These are phyloP conservation scores for Penaeus chinensis DNA, from an alignment of 1,140 invertebrate genomes.

Conservation along the genomic window DNA sequence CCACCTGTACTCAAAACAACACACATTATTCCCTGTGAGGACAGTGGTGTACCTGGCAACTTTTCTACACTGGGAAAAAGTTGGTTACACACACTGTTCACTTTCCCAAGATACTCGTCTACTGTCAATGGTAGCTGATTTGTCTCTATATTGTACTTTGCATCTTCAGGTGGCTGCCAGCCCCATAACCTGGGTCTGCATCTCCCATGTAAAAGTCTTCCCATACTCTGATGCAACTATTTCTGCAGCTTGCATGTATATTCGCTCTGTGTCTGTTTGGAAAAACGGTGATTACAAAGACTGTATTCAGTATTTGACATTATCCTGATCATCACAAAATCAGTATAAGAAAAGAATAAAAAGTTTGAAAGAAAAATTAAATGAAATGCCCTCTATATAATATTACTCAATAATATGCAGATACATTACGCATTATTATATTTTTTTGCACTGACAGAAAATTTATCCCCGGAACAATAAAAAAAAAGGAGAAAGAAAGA, in stretches of 20 bases:
- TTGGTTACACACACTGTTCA: slow-evolving; percentile 66
- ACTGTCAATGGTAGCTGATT: slow-evolving; percentile 69
- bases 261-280: slow-evolving; percentile 31
- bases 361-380: too few species aligned
- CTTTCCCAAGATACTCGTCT: slow-evolving; percentile 68
- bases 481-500: too few species aligned
- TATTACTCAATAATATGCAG: too few species aligned
- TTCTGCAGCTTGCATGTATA: slow-evolving; percentile 31
- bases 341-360: too few species aligned
- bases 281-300: background rate
- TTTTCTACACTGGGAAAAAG: slow-evolving; percentile 67
- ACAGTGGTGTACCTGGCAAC: slow-evolving; percentile 72
- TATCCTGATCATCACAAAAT: background rate
- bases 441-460: too few species aligned
- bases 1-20: too few species aligned
- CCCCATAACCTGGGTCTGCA: slow-evolving; percentile 71
- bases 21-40: too few species aligned
- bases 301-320: background rate
- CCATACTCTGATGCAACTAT: slow-evolving; percentile 66
- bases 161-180: slow-evolving; percentile 68
- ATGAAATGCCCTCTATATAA: too few species aligned
- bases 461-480: too few species aligned
- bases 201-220: slow-evolving; percentile 70
- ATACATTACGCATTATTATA: too few species aligned
- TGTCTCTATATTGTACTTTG: slow-evolving; percentile 67